Evolutionary conservation across 2,888 invertebrate genomes (phyloP), one percentile per base, ranked within the genome.

Genomic region (Ormia ochracea): DNA sequence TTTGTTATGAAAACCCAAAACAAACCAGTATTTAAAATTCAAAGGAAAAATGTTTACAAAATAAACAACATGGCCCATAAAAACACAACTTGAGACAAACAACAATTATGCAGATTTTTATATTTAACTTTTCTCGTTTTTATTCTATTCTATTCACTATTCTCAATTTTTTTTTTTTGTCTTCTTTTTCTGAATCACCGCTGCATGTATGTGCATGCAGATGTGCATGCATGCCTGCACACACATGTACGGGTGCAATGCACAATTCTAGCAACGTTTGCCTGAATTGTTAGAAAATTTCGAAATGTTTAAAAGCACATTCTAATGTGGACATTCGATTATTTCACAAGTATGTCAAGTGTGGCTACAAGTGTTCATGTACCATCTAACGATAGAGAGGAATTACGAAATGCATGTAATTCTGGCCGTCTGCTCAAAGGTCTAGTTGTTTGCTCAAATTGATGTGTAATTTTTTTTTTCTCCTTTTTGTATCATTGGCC

Each of bases 91-190:
- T 41, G 54, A 75, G 66, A 78, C 75, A 77, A 78, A 77, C 77
- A 82, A 61, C 80, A 82, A 81, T 82, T 82, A 82, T 82, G 82
- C 78, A 82, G 75, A 82, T 82, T 74, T 54, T 50, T 68, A 58
- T 74, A 31, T 74, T 65, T 48, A 65, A 74, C 58, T 66, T 74
- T 56, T 58, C n/a, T 4, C 31, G 28, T 56, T 74, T 56, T 58
- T 45, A 41, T 7, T 63, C 43, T 10, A 14, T 31, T 19, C 31
- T n/a, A n/a, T n/a, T n/a, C n/a, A n/a, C n/a, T n/a, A n/a, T n/a
- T n/a, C n/a, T n/a, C n/a, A n/a, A n/a, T 1, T 14, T 28, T 68
- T 10, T n/a, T 63, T 48, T 31, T 33, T 3, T 31, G 31, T 61
- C 31, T 68, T 52, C 12, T 50, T 6, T 48, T 3, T 58, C n/a